phyloP scores from a whole-genome alignment of 2,888 invertebrate species.

The Patella depressa region DNA sequence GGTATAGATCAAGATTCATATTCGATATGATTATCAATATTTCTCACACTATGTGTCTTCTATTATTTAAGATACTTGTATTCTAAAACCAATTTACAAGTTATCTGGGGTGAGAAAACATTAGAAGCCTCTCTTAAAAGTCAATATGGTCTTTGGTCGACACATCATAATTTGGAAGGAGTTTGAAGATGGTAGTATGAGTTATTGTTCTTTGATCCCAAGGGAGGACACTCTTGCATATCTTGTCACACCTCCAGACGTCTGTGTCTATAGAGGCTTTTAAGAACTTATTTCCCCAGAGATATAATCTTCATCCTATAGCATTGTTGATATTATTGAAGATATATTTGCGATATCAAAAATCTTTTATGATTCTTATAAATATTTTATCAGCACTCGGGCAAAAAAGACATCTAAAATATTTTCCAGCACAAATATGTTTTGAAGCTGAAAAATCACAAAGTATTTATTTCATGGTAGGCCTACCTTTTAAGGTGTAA shows the following conservation, averaged over 20 bases:
- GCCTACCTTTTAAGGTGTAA: too few species aligned
- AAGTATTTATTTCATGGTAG: too few species aligned
- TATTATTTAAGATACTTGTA: conserved; percentile 9
- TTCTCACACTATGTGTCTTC: conserved; percentile 5
- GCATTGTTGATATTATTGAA: conserved; percentile 1
- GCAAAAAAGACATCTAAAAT: not conserved
- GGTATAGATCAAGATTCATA: not conserved
- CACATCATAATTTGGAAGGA: not conserved
- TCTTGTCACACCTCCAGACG: not conserved
- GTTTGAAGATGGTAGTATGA: conserved; percentile 1
- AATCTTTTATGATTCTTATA: conserved; percentile 10
- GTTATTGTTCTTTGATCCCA: conserved; percentile 10
- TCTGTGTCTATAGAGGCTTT: conserved; percentile 2
- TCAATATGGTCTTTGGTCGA: conserved; percentile 1
- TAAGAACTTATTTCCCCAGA: conserved; percentile 3
- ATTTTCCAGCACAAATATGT: too few species aligned
- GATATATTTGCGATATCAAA: conserved; percentile 5
- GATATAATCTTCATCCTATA: conserved; percentile 1
- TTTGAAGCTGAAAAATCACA: too few species aligned
- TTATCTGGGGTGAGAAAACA: not conserved
- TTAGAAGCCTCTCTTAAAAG: conserved; percentile 12
- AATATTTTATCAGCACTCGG: conserved; percentile 3
- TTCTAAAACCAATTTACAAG: conserved; percentile 9
- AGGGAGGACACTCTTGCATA: conserved; percentile 7
- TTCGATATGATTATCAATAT: conserved; percentile 8